Percentiles rank a stretch among this genome's conserved stretches.
These are phyloP conservation scores for Malacoraja senta DNA, from an alignment of 2,797 vertebrate genomes.

Conservation along the genomic window DNA sequence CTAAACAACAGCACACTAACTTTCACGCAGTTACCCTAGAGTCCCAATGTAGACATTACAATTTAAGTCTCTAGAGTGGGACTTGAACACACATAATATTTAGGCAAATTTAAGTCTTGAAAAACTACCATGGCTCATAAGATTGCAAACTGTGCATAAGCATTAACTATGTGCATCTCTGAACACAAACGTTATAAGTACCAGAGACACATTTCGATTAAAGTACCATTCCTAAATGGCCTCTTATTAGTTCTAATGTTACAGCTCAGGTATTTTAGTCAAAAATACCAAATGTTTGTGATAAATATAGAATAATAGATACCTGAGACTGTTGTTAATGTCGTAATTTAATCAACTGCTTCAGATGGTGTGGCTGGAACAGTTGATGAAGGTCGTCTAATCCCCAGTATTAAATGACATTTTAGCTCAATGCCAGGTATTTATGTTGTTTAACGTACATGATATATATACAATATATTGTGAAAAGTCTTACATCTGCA, in stretches of 20 bases:
- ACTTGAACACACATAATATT: neutral
- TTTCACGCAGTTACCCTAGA: neutral
- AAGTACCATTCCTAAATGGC: conserved; percentile 9
- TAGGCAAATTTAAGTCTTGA: neutral
- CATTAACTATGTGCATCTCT: neutral
- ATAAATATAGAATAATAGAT: conserved; percentile 29
- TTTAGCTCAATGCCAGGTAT: conserved; percentile 9
- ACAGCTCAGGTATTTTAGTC: conserved; percentile 13
- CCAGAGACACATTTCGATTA: neutral
- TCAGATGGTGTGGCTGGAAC: neutral
- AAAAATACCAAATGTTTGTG: conserved; percentile 14
- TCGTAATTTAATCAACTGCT: conserved; percentile 16
- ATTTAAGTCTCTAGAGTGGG: neutral
- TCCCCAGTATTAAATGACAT: conserved; percentile 3
- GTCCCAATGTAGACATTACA: neutral
- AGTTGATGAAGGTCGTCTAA: conserved; percentile 20
- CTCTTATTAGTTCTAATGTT: conserved; percentile 26
- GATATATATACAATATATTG: neutral
- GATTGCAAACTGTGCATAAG: neutral
- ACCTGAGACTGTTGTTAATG: conserved; percentile 19
- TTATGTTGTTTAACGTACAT: neutral
- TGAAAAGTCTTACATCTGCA: neutral
- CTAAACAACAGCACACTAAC: neutral
- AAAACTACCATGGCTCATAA: neutral
- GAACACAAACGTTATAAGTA: neutral